A percentile compares a stretch with the other conserved stretches of the same genome.
Evolutionary conservation across 2,113 vertebrate genomes (phyloP).

Genomic region (Stegastes partitus): DNA sequence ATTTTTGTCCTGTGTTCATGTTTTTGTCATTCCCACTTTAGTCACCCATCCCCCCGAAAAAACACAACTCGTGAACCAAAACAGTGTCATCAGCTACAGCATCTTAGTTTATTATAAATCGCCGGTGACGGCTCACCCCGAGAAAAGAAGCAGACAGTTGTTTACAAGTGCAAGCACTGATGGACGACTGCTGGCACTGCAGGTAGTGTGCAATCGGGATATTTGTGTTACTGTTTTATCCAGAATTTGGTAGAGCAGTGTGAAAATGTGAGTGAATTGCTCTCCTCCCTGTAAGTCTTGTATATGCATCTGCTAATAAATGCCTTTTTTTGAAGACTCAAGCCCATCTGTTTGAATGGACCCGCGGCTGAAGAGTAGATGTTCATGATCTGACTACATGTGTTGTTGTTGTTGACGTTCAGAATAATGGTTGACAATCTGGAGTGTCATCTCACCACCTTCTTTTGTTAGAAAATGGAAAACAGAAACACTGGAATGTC

Average conservation of each 20-base stretch:
- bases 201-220: not conserved
- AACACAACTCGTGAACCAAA: slow-evolving; percentile 19
- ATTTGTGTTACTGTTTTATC: slow-evolving; percentile 17
- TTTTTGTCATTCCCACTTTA: slow-evolving; percentile 28
- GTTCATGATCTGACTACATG: slow-evolving; percentile 41
- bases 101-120: not conserved
- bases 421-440: slow-evolving; percentile 75
- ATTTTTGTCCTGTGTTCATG: slow-evolving; percentile 6
- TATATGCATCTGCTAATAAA: slow-evolving; percentile 51
- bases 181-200: slow-evolving; percentile 41
- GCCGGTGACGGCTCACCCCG: too few species aligned
- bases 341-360: slow-evolving; percentile 38
- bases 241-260: slow-evolving; percentile 32
- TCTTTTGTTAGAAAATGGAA: slow-evolving; percentile 83
- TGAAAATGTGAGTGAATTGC: slow-evolving; percentile 26
- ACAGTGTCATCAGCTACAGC: slow-evolving; percentile 1
- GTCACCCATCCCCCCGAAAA: not conserved
- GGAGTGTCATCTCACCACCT: slow-evolving; percentile 64
- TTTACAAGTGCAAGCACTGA: slow-evolving; percentile 28
- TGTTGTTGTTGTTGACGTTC: slow-evolving; percentile 48
- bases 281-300: slow-evolving; percentile 18
- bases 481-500: slow-evolving; percentile 87
- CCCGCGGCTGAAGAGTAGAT: slow-evolving; percentile 24
- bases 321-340: slow-evolving; percentile 28
- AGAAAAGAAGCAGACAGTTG: not conserved